Evolutionary conservation across 2,797 vertebrate genomes (phyloP).

Genomic region (Megaceryle alcyon): DNA sequence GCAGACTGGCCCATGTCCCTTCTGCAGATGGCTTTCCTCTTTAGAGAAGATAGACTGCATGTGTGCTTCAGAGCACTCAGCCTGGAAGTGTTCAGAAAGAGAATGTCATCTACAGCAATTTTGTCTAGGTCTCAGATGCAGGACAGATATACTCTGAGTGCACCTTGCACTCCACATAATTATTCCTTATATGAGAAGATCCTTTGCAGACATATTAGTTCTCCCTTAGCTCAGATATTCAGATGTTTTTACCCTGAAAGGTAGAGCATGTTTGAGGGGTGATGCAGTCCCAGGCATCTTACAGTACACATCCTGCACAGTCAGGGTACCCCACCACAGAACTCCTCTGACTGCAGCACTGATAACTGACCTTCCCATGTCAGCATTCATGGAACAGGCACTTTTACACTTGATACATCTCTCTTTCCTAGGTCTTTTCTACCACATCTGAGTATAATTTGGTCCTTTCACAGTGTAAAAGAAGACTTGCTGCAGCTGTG

Average conservation of each 20-base stretch:
- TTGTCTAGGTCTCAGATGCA: background rate
- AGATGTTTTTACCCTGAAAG: background rate
- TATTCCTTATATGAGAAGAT: background rate
- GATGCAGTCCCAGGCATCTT: background rate
- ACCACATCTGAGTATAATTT: background rate
- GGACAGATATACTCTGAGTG: background rate
- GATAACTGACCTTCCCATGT: background rate
- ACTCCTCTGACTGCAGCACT: background rate
- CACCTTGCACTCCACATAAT: background rate
- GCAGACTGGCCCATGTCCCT: background rate
- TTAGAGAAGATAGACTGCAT: background rate
- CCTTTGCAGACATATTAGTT: background rate
- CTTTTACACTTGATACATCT: background rate
- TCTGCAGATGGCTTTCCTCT: background rate
- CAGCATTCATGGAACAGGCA: background rate
- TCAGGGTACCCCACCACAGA: background rate
- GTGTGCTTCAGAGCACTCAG: rapidly evolving
- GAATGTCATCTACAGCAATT: background rate
- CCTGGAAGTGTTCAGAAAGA: background rate
- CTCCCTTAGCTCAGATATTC: background rate
- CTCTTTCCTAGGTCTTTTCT: background rate
- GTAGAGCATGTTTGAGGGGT: background rate
- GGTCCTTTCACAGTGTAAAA: background rate
- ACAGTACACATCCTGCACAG: rapidly evolving
- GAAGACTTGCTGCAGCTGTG: background rate